Conservation (phyloP, 2,797 vertebrate species). For the Staurois parvus region DNA sequence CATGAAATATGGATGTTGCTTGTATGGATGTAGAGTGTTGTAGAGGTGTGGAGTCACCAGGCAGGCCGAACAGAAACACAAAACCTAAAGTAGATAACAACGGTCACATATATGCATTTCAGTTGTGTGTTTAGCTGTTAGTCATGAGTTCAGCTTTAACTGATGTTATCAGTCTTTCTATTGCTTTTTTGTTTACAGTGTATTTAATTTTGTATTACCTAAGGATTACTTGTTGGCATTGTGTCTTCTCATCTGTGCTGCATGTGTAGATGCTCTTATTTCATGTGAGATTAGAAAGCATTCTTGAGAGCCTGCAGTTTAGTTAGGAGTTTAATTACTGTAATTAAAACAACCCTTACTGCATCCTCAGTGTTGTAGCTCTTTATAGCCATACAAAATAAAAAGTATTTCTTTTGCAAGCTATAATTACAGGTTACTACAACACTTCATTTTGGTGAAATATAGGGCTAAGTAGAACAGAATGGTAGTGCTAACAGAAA, state of each 20-base stretch:
- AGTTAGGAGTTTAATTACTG: constrained; percentile 66
- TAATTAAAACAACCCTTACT: constrained; percentile 65
- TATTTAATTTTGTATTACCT: constrained; percentile 54
- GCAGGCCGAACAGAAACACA: too few relatives aligned
- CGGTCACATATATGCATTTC: background rate
- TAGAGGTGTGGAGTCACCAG: too few relatives aligned
- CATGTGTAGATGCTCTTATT: constrained; percentile 53
- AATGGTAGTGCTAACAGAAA: background rate
- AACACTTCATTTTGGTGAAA: background rate
- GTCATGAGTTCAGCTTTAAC: background rate
- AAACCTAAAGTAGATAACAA: too few relatives aligned
- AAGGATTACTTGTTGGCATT: constrained; percentile 61
- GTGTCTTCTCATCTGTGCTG: constrained; percentile 53
- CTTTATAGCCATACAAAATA: constrained; percentile 51
- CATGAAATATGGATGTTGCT: too few relatives aligned
- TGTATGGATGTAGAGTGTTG: too few relatives aligned
- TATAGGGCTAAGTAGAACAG: background rate
- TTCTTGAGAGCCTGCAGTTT: constrained; percentile 47
- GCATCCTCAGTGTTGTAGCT: constrained; percentile 62
- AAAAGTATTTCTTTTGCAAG: constrained; percentile 20
- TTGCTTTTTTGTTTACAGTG: background rate
- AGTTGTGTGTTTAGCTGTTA: background rate
- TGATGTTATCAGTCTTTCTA: background rate
- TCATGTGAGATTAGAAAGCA: constrained; percentile 33
- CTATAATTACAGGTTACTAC: background rate